Evolutionary conservation across 1,140 invertebrate species (phyloP).

Genomic region (Arion vulgaris): DNA sequence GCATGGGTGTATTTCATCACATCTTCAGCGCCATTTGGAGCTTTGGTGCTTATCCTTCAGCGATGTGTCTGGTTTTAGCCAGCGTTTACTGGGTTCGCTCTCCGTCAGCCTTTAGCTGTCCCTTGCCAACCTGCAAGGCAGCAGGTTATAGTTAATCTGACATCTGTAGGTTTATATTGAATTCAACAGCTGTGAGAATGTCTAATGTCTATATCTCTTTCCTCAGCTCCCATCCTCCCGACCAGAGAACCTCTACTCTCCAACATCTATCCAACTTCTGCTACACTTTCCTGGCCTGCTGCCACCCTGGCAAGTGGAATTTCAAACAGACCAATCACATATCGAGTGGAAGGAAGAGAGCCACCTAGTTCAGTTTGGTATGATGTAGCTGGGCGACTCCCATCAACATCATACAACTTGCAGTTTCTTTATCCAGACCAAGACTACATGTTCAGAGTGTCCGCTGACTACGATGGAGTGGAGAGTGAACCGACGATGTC

Average conservation of each 20-base stretch:
- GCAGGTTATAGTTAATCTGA: no score
- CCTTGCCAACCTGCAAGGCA: no score
- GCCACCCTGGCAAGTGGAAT: slow-evolving; percentile 46
- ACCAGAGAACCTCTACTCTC: slow-evolving; percentile 55
- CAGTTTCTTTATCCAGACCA: slow-evolving; percentile 77
- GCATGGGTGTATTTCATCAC: no score
- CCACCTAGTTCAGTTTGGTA: slow-evolving; percentile 60
- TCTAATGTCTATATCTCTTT: no score
- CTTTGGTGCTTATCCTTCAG: no score
- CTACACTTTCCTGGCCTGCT: slow-evolving; percentile 56
- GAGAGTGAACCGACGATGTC: slow-evolving; percentile 73
- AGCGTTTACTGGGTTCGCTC: no score
- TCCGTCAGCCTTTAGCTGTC: no score
- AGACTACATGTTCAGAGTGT: slow-evolving; percentile 68
- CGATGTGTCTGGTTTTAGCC: no score
- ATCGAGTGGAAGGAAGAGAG: slow-evolving; percentile 58
- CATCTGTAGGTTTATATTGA: no score
- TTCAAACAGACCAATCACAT: slow-evolving; percentile 37
- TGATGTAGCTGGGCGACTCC: slow-evolving; percentile 47
- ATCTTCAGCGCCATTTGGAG: no score
- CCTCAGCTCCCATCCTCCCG: slow-evolving; percentile 56
- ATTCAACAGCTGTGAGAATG: no score
- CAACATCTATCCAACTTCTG: slow-evolving; percentile 51
- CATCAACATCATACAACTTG: slow-evolving; percentile 48
- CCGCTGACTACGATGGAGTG: slow-evolving; percentile 59